A percentile compares a stretch with the other conserved stretches of the same genome.
Evolutionary conservation across 2,113 vertebrate genomes (phyloP).

Genomic region (Pagrus major): DNA sequence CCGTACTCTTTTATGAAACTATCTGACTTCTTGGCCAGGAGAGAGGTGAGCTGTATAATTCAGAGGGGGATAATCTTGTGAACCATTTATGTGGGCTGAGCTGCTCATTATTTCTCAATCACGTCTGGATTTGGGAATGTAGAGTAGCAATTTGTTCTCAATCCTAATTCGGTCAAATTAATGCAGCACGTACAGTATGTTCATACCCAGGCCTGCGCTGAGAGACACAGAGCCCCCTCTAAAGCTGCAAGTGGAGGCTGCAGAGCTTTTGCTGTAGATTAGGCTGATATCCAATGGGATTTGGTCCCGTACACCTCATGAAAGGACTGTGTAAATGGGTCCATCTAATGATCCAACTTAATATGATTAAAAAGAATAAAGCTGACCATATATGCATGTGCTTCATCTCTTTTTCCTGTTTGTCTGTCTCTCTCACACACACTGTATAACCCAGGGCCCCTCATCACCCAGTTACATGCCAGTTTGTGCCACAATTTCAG

Average conservation of each 20-base stretch:
- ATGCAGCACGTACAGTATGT: conserved; percentile 61
- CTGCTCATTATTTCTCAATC: conserved; percentile 74
- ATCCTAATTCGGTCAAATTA: conserved; percentile 68
- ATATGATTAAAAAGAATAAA: conserved; percentile 79
- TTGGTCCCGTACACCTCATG: conserved; percentile 69
- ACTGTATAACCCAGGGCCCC: conserved; percentile 2
- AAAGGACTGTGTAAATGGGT: conserved; percentile 74
- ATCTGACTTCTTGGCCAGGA: conserved; percentile 32
- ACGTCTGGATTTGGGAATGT: conserved; percentile 70
- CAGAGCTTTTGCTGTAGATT: conserved; percentile 74
- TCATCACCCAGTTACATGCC: conserved; percentile 34
- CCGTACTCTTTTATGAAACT: conserved; percentile 39
- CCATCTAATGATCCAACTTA: conserved; percentile 77
- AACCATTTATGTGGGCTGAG: conserved; percentile 69
- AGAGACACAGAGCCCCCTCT: conserved; percentile 46
- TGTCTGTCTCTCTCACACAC: neutral
- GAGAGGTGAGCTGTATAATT: conserved; percentile 56
- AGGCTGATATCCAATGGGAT: conserved; percentile 78
- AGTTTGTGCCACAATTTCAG: conserved; percentile 53
- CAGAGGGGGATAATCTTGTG: conserved; percentile 65
- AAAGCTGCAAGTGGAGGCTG: conserved; percentile 63
- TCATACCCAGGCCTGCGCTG: conserved; percentile 24
- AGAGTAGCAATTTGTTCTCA: conserved; percentile 75
- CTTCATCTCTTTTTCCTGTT: neutral
- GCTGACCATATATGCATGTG: conserved; percentile 26